Evolutionary conservation across 2,113 vertebrate species (phyloP).

Genomic region (Cacatua alba): DNA sequence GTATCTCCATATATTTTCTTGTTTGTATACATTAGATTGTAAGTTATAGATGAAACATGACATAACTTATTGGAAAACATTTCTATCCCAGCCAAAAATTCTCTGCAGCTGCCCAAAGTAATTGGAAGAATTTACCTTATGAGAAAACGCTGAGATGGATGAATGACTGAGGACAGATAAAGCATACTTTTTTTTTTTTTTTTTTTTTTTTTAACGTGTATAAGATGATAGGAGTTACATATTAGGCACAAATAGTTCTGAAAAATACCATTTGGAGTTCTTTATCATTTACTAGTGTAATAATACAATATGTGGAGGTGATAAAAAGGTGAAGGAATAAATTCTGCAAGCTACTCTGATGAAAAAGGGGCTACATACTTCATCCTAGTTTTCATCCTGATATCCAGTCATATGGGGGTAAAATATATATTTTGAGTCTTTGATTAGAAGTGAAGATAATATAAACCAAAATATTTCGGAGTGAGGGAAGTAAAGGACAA

Average conservation of each 20-base stretch:
- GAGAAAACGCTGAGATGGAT: background rate
- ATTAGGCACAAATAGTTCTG: background rate
- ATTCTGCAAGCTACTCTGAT: background rate
- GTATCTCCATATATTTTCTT: background rate
- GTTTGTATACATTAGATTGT: background rate
- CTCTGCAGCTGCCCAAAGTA: background rate
- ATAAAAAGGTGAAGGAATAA: background rate
- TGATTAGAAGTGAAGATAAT: background rate
- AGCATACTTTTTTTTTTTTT: background rate
- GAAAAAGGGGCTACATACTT: background rate
- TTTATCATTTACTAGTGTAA: background rate
- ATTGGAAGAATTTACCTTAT: background rate
- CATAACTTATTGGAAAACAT: background rate
- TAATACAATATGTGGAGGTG: background rate
- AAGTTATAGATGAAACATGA: background rate
- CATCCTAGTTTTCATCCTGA: background rate
- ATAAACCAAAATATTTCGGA: background rate
- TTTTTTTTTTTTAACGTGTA: background rate
- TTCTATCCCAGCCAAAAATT: background rate
- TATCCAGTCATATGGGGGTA: background rate
- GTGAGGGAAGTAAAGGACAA: background rate
- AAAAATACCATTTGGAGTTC: background rate
- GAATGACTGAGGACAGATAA: background rate
- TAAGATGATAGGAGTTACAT: background rate
- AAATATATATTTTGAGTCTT: background rate